phyloP scores from a whole-genome alignment of 2,888 invertebrate genomes.

The Watsonalla cultraria region DNA sequence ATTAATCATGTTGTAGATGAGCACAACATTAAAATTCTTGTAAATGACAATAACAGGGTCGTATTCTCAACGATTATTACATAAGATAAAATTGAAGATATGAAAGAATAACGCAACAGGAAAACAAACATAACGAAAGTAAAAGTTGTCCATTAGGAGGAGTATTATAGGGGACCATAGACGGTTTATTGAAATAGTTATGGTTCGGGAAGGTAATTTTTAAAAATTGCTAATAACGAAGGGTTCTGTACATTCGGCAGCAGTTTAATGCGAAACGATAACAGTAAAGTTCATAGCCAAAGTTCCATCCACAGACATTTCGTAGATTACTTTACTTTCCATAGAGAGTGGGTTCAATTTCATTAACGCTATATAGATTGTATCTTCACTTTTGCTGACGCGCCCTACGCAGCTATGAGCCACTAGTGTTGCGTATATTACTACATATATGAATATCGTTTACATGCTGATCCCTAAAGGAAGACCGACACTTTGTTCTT shows the following conservation, averaged over 20 bases:
- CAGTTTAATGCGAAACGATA: conserved; percentile 68
- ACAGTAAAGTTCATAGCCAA: conserved; percentile 74
- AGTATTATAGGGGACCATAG: conserved; percentile 48
- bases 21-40: conserved; percentile 21
- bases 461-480: no score
- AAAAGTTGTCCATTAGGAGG: conserved; percentile 65
- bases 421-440: no score
- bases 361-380: conserved; percentile 58
- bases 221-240: conserved; percentile 65
- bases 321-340: conserved; percentile 64
- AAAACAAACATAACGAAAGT: conserved; percentile 62
- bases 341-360: conserved; percentile 63
- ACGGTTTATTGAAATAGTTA: conserved; percentile 74
- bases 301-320: conserved; percentile 59
- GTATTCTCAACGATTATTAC: conserved; percentile 39
- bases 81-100: conserved; percentile 42
- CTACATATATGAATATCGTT: no score
- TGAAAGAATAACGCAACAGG: conserved; percentile 42
- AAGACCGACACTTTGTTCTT: no score
- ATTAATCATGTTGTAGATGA: conserved; percentile 4
- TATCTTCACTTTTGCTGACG: conserved; percentile 44
- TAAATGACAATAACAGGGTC: conserved; percentile 33
- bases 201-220: conserved; percentile 62
- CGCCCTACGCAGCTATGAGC: conserved; percentile 22
- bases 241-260: conserved; percentile 57